phyloP scores from a whole-genome alignment of 2,113 vertebrate species.

The Microtus ochrogaster region DNA sequence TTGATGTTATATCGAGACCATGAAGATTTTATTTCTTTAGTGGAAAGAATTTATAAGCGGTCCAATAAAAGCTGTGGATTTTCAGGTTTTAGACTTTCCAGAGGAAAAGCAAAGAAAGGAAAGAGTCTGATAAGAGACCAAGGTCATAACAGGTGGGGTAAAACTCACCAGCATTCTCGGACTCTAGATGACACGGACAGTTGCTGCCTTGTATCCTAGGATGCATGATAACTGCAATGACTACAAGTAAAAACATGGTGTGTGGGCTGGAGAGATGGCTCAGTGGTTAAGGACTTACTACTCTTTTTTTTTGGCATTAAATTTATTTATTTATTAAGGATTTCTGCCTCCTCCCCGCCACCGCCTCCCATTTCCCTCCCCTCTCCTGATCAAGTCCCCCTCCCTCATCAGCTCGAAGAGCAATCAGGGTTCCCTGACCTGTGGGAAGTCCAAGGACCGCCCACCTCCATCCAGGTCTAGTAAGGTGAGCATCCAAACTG shows the following conservation, averaged over 20 bases:
- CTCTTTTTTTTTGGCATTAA: too few species aligned
- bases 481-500: too few species aligned
- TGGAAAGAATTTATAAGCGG: neutral
- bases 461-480: too few species aligned
- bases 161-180: neutral
- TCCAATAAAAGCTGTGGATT: neutral
- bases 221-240: fast-evolving
- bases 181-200: neutral
- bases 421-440: too few species aligned
- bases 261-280: too few species aligned
- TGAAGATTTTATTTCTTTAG: neutral
- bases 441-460: too few species aligned
- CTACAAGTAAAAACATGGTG: neutral
- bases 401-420: too few species aligned
- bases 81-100: neutral
- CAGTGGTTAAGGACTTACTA: neutral
- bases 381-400: too few species aligned
- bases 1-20: neutral
- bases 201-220: neutral
- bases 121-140: neutral
- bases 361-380: too few species aligned
- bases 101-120: neutral
- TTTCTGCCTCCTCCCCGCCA: too few species aligned
- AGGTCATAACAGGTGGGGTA: neutral
- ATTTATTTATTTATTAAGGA: too few species aligned